Percentiles rank a stretch among this genome's conserved stretches.
These are phyloP conservation scores for Caradrina kadenii DNA, from an alignment of 2,888 invertebrate species.

Conservation along the genomic window DNA sequence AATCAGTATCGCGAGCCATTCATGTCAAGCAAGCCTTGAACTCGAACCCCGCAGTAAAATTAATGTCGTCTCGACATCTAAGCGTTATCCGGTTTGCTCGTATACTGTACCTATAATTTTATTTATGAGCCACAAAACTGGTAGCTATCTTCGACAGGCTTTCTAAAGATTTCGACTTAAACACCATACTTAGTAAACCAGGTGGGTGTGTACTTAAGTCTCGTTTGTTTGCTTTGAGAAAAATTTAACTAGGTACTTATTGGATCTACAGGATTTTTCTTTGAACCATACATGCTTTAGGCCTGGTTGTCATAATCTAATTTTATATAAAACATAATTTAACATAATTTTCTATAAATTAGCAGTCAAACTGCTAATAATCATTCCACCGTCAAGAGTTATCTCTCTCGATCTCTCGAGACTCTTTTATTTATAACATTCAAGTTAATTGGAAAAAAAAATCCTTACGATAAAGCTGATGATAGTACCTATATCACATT, in stretches of 20 bases:
- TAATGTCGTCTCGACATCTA: conserved; percentile 41
- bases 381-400: too few species aligned
- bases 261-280: neutral
- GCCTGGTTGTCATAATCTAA: too few species aligned
- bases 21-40: conserved; percentile 59
- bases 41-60: conserved; percentile 46
- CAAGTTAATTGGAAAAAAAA: too few species aligned
- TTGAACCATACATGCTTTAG: neutral
- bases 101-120: conserved; percentile 37
- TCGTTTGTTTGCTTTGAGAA: conserved; percentile 34
- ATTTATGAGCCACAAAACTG: conserved; percentile 46
- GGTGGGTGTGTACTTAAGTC: neutral
- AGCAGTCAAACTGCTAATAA: too few species aligned
- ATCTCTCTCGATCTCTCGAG: too few species aligned
- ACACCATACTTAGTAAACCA: conserved; percentile 41
- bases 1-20: conserved; percentile 33
- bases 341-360: too few species aligned
- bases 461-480: too few species aligned
- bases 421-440: too few species aligned
- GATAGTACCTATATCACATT: too few species aligned
- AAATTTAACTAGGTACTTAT: neutral
- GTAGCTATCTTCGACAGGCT: conserved; percentile 54
- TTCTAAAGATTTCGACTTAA: conserved; percentile 66
- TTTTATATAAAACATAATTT: too few species aligned
- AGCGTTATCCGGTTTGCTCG: conserved; percentile 54